These are phyloP conservation scores for Vulpes lagopus DNA, from an alignment of 2,113 vertebrate species.

Conservation along the genomic window DNA sequence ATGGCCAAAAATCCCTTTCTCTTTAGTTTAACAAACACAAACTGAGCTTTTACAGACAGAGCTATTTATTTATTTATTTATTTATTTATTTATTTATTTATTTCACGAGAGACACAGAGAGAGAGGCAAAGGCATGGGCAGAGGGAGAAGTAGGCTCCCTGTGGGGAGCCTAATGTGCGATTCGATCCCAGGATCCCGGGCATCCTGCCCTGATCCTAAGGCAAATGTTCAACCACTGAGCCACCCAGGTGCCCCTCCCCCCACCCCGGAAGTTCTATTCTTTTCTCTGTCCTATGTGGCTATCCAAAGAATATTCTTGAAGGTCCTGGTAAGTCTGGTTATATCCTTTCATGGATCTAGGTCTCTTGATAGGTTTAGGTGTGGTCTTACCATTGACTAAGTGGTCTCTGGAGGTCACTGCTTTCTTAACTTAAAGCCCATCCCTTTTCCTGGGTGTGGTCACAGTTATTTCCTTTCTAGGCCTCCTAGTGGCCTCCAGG, in stretches of 20 bases:
- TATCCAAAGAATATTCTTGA: not conserved
- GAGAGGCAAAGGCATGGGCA: too few relatives aligned
- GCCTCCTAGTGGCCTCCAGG: constrained; percentile 17
- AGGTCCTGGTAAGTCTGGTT: not conserved
- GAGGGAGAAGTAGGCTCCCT: too few relatives aligned
- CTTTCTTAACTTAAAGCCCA: not conserved
- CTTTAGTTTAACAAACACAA: constrained; percentile 42
- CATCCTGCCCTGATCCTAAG: too few relatives aligned
- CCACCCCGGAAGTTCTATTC: not conserved
- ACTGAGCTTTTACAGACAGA: not conserved
- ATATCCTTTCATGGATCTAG: not conserved
- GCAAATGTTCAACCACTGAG: too few relatives aligned
- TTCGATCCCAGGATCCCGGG: too few relatives aligned
- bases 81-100: too few relatives aligned
- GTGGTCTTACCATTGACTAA: not conserved
- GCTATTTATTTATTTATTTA: too few relatives aligned
- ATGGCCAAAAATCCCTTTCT: not conserved
- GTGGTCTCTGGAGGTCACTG: not conserved
- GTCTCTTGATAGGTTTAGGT: not conserved
- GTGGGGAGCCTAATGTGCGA: too few relatives aligned
- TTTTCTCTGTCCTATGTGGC: not conserved
- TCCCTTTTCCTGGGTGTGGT: not conserved
- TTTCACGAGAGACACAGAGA: too few relatives aligned
- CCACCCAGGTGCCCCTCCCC: too few relatives aligned
- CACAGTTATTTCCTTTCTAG: not conserved